Evolutionary conservation across 2,888 invertebrate species (phyloP).

Genomic region (Cosmia pyralina): DNA sequence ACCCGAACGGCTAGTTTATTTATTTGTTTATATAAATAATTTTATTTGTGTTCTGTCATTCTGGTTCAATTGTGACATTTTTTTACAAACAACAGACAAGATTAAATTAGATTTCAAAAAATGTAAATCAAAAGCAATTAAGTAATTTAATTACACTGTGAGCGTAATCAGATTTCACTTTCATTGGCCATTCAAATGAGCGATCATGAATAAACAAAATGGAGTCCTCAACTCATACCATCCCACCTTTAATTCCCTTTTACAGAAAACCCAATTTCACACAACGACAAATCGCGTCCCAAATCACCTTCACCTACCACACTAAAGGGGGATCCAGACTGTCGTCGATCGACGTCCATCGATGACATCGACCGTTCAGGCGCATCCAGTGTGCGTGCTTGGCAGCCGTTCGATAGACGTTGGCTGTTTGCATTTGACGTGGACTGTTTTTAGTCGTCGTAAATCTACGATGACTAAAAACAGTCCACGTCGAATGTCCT

Average conservation of each 20-base stretch:
- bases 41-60: background rate
- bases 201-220: slow-evolving; percentile 27
- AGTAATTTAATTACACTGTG: background rate
- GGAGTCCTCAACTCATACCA: background rate
- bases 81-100: background rate
- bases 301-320: slow-evolving; percentile 24
- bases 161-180: slow-evolving; percentile 41
- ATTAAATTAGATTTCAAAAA: background rate
- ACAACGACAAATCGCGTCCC: background rate
- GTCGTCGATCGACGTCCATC: background rate
- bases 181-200: slow-evolving; percentile 25
- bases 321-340: slow-evolving; percentile 24
- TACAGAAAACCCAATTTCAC: slow-evolving; percentile 33
- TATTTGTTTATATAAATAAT: background rate
- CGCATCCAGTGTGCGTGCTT: background rate
- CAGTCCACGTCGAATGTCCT: too few species aligned
- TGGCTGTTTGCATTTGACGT: background rate
- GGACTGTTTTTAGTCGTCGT: too few species aligned
- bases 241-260: slow-evolving; percentile 8
- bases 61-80: background rate
- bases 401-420: too few species aligned
- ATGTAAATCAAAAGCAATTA: slow-evolving; percentile 37
- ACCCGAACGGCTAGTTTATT: background rate
- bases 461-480: too few species aligned
- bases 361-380: background rate